Evolutionary conservation across 2,797 vertebrate genomes (phyloP), one percentile per base, ranked within the genome.

Genomic region (Morus bassanus): DNA sequence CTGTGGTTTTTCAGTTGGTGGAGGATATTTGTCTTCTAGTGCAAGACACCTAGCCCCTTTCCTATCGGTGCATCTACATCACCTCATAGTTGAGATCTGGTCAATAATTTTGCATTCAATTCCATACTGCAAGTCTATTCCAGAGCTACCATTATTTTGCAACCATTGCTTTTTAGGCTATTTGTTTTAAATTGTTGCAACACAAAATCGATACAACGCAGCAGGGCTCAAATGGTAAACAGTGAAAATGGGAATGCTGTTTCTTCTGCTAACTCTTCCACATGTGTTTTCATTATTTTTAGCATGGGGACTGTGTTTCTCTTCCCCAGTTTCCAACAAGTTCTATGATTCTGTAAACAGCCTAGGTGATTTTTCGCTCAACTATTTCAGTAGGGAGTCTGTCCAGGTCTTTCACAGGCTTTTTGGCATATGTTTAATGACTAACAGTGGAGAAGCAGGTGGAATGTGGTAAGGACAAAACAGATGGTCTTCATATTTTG

Each of bases 131-230:
- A 4, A 24, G 81, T 53, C 81, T 80, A 3, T 88, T 96, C 92
- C 75, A 68, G 23, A 68, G 43, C 64, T 89, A 88, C 86, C 31
- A 8, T 85, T 92, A 80, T 75, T 94, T 93, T 94, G 95, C 85
- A 97, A 22, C 87, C 25, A 39, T 83, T 85, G 85, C 78, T 67
- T 95, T 82, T 94, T 85, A 88, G 84, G 84, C 91, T 74, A 74
- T 96, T 96, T 94, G 77, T 95, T 96, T 92, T 89, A 92, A 95
- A 96, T 91, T 83, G 88, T 50, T 96, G 75, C 89, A 95, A 82
- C 89, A 85, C 27, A 80, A 96, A 96, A 95, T 97, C 95, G 78
- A 95, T 96, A 94, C n/a, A 80, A 18, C 23, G 57, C 65, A 92
- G 82, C 74, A 88, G 78, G 56, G 30, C 78, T 94, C 51, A 87